Base-by-base conservation (phyloP, 2,797 vertebrate genomes). In the Anas bahamensis region DNA sequence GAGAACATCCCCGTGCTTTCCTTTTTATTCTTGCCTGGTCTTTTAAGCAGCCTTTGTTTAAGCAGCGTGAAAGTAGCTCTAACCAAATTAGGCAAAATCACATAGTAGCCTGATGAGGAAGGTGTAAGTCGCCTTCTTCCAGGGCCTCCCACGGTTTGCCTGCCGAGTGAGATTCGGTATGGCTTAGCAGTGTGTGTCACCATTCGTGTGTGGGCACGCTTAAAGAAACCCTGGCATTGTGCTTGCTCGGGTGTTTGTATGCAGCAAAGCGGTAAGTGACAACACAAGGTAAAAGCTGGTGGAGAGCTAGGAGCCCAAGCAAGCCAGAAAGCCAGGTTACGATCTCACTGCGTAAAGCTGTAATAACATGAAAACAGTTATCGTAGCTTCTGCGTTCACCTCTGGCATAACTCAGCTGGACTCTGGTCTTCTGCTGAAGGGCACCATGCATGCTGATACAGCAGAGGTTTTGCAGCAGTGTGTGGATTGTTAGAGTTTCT, bases 11-110 rank as follows among this genome's bases (percentile, higher is more conserved):
- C 1, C 0, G 5, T 11, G 3, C 33, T 83, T 89, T 89, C 81
- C n/a, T 21, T 81, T 94, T 79, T 56, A 24, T 76, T 87, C 39
- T 69, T 69, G 33, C 63, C 60, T 31, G 22, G 14, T 55, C 42
- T 93, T 90, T 60, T 71, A 87, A 78, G 31, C 8, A 23, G 55
- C n/a, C 13, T 85, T 89, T 69, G 66, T 88, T 90, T 91, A 83
- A 91, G 75, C 26, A 75, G 33, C 44, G 8, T 86, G 77, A 61
- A 91, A 86, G 76, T 17, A 81, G 23, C 53, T 86, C 18, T 84
- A 71, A 73, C 76, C 44, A 91, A 92, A 83, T 90, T 13, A 89
- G 73, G 72, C 78, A 85, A 86, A 83, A 86, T 66, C 46, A 56
- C 21, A 29, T 37, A 85, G 79, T n/a, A 90, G 60, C 39, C 56